phyloP scores from a whole-genome alignment of 1,140 invertebrate genomes.

The Propsilocerus akamusi region DNA sequence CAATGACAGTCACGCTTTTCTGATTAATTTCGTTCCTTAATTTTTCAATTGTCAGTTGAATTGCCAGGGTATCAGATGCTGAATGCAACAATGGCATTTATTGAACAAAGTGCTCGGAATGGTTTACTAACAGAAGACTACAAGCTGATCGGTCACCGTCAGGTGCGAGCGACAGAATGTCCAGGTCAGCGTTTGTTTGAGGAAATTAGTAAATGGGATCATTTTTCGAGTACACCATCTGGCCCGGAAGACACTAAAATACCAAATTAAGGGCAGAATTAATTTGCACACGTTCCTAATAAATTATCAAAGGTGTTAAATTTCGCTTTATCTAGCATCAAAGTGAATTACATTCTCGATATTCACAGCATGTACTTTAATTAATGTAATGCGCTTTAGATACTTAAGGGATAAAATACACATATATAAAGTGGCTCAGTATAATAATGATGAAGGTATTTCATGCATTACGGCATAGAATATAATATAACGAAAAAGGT shows the following conservation, averaged over 20 bases:
- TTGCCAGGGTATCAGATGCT: conserved; percentile 38
- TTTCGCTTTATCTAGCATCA: too few species aligned
- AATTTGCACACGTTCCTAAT: too few species aligned
- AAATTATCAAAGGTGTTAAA: too few species aligned
- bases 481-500: too few species aligned
- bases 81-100: conserved; percentile 34
- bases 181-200: conserved; percentile 42
- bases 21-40: not conserved
- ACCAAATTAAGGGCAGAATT: too few species aligned
- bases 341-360: too few species aligned
- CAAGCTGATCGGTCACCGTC: conserved; percentile 45
- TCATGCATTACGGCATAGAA: too few species aligned
- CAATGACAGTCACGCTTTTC: not conserved
- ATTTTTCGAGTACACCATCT: conserved; percentile 24
- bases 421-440: too few species aligned
- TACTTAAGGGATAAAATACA: too few species aligned
- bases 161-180: conserved; percentile 45
- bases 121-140: conserved; percentile 39
- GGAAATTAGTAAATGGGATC: conserved; percentile 41
- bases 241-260: not conserved
- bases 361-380: too few species aligned
- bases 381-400: too few species aligned
- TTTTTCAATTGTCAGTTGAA: conserved; percentile 23
- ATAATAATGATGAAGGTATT: too few species aligned
- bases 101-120: conserved; percentile 35